Evolutionary conservation across 2,797 vertebrate species (phyloP), one percentile per base, ranked within the genome.

Genomic region (Spinus pinus): DNA sequence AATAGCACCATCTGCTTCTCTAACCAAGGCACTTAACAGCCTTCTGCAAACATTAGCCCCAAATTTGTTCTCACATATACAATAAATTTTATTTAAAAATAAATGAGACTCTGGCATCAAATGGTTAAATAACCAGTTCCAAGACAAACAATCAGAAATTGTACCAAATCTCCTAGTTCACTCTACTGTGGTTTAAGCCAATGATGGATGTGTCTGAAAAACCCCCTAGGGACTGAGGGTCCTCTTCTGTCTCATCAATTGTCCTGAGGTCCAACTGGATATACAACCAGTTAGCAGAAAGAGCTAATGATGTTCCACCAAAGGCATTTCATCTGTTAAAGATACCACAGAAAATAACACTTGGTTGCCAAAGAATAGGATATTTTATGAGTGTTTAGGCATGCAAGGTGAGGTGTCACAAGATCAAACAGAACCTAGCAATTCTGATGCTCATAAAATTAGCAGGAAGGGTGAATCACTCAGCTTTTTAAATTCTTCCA

Each of bases 401-500:
- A n/a, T 46, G 73, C 44, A 41, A 56, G 77, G 64, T 57, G 47
- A 79, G 42, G 53, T 75, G 64, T 81, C 75, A 91, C 60, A 66
- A 91, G 73, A 88, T 90, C 82, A 94, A 94, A 89, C 83, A 72
- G 89, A 80, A 62, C 42, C 51, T 22, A 86, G n/a, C 69, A 75
- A 42, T 86, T 82, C 75, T 23, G 8, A 47, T n/a, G 42, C 84
- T 95, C 66, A 30, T 91, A 91, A 95, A 97, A 93, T 4, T 30
- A 44, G 27, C 71, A 82, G 65, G 69, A 86, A 74, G 77, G 49
- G n/a, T 46, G 66, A 88, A 49, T 74, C 16, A 14, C 49, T 88
- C n/a, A 35, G 37, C 22, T 30, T 75, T 80, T 88, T 84, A 6
- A 74, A 91, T 89, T 77, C 73, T 73, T 94, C 42, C 21, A 4